Base-by-base conservation (phyloP, 2,113 vertebrate species). In the Planiliza haematocheilus region DNA sequence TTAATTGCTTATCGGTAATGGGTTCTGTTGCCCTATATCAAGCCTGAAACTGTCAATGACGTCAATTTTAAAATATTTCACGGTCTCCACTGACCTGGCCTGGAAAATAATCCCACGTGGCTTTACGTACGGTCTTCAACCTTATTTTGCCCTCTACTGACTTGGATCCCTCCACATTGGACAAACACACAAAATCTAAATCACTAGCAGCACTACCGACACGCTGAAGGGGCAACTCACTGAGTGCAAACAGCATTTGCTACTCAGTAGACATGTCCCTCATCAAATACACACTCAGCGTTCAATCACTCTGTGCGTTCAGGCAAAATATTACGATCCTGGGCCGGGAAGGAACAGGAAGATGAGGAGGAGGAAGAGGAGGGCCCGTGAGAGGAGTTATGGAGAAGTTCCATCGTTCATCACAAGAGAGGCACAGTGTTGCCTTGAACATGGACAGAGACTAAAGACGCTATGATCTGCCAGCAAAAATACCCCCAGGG, bases 391-490 rank as follows among this genome's bases (percentile, higher is more conserved):
- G 63, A 77, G 77, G 82, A 89, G 79, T 86, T 86, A 90, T 78
- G 86, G 78, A 62, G 62, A 77, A 64, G 60, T 71, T 79, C 81
- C 43, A 70, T 70, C 66, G 53, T 91, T 81, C 57, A 86, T 90
- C 84, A 89, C 62, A 7, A 41, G 21, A 55, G 39, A 77, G 64
- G 85, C 70, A 64, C 53, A 21, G 45, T 48, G 80, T 82, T 59
- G 84, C 91, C 91, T 92, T 90, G 91, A 90, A 87, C 80, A 50
- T 48, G 68, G 89, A 90, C 84, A 77, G 73, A 85, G 87, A 90
- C 88, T 89, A 82, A 89, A 88, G 81, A 86, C 0, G n/a, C 82
- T 16, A 82, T 86, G 81, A 89, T 88, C 62, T 74, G 87, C 65
- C 66, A 18, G 74, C 38, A 64, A 75, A 90, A 85, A 84, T 24